A percentile compares a stretch with the other conserved stretches of the same genome.
phyloP scores from a whole-genome alignment of 1,140 invertebrate genomes.

The Ips nitidus region DNA sequence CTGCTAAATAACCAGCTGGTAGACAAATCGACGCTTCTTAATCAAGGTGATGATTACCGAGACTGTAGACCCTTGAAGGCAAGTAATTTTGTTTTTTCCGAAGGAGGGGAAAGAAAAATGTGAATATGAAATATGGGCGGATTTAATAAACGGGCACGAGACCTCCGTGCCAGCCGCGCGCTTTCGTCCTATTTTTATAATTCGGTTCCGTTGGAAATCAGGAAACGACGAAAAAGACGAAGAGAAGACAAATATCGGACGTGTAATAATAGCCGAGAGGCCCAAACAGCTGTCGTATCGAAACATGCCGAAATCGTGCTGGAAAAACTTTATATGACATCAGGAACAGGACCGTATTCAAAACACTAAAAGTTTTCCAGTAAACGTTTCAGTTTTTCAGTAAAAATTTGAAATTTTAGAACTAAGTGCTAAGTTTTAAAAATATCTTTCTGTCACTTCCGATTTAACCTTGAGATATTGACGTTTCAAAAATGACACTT shows the following conservation, averaged over 20 bases:
- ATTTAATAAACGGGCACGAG: constrained; percentile 1
- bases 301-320: constrained; percentile 20
- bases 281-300: constrained; percentile 15
- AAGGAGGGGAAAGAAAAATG: not conserved
- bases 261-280: constrained; percentile 26
- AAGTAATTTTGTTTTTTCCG: too few species aligned
- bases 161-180: not conserved
- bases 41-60: too few species aligned
- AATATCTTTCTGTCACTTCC: too few species aligned
- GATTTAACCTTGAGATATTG: too few species aligned
- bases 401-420: too few species aligned
- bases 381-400: not conserved
- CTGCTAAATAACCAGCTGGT: too few species aligned
- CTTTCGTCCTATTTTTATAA: constrained; percentile 16
- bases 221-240: constrained; percentile 17
- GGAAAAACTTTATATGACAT: not conserved
- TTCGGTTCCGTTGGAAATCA: constrained; percentile 11
- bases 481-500: too few species aligned
- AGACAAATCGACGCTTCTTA: too few species aligned
- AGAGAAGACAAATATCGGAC: constrained; percentile 12
- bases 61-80: too few species aligned
- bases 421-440: too few species aligned
- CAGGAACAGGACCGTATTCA: not conserved
- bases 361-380: not conserved
- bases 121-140: not conserved